phyloP scores from a whole-genome alignment of 2,888 invertebrate genomes.

The Eupeodes luniger region DNA sequence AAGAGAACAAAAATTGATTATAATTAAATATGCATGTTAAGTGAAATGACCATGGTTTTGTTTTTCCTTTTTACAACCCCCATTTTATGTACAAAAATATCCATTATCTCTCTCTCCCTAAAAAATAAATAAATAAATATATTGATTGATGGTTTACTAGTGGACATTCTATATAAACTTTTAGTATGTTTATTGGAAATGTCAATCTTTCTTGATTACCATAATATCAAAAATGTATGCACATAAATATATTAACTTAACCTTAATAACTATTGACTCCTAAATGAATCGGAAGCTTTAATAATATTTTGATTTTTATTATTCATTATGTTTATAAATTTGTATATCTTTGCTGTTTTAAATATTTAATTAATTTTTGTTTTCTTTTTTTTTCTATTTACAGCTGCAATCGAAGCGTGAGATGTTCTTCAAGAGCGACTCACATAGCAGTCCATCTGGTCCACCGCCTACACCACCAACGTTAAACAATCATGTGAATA shows the following conservation, averaged over 20 bases:
- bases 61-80: not conserved
- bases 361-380: conserved; percentile 46
- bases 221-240: not conserved
- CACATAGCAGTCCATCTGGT: conserved; percentile 86
- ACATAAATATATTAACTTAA: too few species aligned
- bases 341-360: not conserved
- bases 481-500: conserved; percentile 79
- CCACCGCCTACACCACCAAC: conserved; percentile 85
- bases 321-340: not conserved
- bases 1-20: not conserved
- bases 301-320: not conserved
- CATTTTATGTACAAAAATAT: not conserved
- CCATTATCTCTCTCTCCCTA: not conserved
- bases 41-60: not conserved
- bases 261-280: too few species aligned
- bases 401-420: conserved; percentile 94
- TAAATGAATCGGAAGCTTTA: conserved; percentile 36
- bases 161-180: too few species aligned
- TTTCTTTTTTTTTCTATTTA: conserved; percentile 41
- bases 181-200: not conserved
- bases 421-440: conserved; percentile 92
- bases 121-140: conserved; percentile 4
- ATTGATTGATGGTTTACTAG: not conserved
- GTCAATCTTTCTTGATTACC: conserved; percentile 9
- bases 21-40: not conserved